These are phyloP conservation scores for Hyppa rectilinea DNA, from an alignment of 2,888 invertebrate species.

Conservation along the genomic window DNA sequence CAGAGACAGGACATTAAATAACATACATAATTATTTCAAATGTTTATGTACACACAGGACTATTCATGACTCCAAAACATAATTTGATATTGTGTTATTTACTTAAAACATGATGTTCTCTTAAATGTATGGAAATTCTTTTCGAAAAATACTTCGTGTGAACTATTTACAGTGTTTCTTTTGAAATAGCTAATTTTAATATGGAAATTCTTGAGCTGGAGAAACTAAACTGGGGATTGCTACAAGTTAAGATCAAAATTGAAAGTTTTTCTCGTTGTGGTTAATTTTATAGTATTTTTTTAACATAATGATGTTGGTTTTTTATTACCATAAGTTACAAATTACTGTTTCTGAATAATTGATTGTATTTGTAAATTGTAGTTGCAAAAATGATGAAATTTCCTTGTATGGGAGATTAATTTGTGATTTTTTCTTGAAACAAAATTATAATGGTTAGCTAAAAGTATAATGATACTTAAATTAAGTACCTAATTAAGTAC, in stretches of 20 bases:
- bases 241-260: background rate
- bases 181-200: slow-evolving; percentile 22
- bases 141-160: slow-evolving; percentile 58
- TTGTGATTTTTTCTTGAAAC: slow-evolving; percentile 36
- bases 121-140: slow-evolving; percentile 62
- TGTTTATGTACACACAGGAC: background rate
- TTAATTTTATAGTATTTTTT: background rate
- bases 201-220: background rate
- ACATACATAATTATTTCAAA: background rate
- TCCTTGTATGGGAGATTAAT: background rate
- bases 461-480: slow-evolving; percentile 61
- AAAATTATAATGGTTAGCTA: slow-evolving; percentile 61
- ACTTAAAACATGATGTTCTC: slow-evolving; percentile 62
- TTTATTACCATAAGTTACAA: too few relatives aligned
- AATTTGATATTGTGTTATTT: slow-evolving; percentile 60
- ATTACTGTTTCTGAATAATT: background rate
- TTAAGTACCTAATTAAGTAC: slow-evolving; percentile 70
- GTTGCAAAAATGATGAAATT: background rate
- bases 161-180: slow-evolving; percentile 61
- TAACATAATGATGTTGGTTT: background rate
- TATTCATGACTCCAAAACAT: slow-evolving; percentile 71
- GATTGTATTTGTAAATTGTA: too few relatives aligned
- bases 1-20: slow-evolving; percentile 23
- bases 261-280: background rate
- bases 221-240: background rate